Conservation (phyloP, 1,140 invertebrate genomes). For the Sinonovacula constricta region DNA sequence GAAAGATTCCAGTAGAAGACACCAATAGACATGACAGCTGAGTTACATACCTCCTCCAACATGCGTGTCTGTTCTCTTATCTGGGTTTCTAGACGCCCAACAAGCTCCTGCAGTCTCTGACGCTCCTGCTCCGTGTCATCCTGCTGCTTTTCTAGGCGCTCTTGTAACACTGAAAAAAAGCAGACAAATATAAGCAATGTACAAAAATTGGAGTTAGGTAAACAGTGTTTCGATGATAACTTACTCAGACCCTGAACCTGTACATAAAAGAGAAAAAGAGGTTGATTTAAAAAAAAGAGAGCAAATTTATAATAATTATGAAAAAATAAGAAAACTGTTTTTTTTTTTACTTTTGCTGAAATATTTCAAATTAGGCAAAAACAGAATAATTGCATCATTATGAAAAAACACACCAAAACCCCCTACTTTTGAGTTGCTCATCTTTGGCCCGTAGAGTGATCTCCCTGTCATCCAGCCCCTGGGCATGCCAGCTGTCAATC, state of each 20-base stretch:
- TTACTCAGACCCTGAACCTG: too few species aligned
- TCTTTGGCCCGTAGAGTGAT: slow-evolving; percentile 71
- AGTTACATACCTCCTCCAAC: slow-evolving; percentile 70
- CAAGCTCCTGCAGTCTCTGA: slow-evolving; percentile 72
- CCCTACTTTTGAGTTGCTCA: slow-evolving; percentile 74
- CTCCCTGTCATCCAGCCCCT: slow-evolving; percentile 74
- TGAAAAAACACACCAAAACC: not conserved
- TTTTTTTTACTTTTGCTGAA: not conserved
- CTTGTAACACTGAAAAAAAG: slow-evolving; percentile 70
- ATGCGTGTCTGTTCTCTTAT: slow-evolving; percentile 72
- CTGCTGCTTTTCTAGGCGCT: slow-evolving; percentile 74
- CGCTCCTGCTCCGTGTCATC: slow-evolving; percentile 75
- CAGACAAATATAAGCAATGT: not conserved
- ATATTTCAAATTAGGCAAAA: not conserved
- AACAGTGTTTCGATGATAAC: too few species aligned
- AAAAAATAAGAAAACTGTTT: not conserved
- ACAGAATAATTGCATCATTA: not conserved
- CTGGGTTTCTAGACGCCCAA: slow-evolving; percentile 74
- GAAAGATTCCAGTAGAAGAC: too few species aligned
- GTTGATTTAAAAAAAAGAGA: too few species aligned
- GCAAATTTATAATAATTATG: not conserved
- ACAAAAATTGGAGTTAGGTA: too few species aligned
- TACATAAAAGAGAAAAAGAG: too few species aligned
- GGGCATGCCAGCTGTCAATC: slow-evolving; percentile 69
- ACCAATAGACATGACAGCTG: not conserved